Base-by-base conservation (phyloP, 92 coral and sea anemone species). In the Ricordea florida region DNA sequence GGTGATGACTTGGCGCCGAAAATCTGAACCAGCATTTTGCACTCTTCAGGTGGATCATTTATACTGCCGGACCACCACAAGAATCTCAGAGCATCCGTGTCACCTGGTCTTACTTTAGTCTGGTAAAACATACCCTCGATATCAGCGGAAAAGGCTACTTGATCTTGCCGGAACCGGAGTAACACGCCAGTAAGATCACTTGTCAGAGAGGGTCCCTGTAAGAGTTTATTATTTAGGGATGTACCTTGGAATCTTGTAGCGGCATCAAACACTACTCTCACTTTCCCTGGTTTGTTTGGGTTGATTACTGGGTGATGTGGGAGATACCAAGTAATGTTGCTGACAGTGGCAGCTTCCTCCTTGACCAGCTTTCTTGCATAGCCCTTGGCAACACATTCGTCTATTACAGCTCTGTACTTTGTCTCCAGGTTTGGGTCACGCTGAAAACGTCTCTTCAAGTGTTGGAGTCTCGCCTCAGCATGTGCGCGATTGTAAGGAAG, bases 1-100 rank as follows among this genome's bases (percentile, higher is more conserved):
- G 90, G 81, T 48, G 81, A 85, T 0, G 90, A 85, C 47, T 69
- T 85, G 0, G 90, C 90, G 5, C 90, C 85, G 33, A 84, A 84
- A 11, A 84, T 78, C 35, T 78, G 90, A 16, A 84, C 81, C 17
- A 62, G 69, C 90, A 78, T 85, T 47, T 78, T 69, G 25, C 66
- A 81, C 14, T 74, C 87, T 36, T 35, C 79, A 4, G 87, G 80
- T 13, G 76, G 46, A 28, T 32, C 40, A 24, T 69, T 31, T 35
- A 58, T 20, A 31, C 57, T 34, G 6, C 30, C 56, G 32, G 69
- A 35, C 84, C 92, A 81, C 88, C 92, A 87, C 45, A 75, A 44
- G 50, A 81, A 87, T 26, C 92, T 38, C 62, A 82, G 72, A 9
- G 89, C 78, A 46, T 81, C 85, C 1, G 76, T 33, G 21, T 82